These are phyloP conservation scores for Silvanus unidentatus DNA, from an alignment of 2,888 invertebrate species.

Conservation along the genomic window DNA sequence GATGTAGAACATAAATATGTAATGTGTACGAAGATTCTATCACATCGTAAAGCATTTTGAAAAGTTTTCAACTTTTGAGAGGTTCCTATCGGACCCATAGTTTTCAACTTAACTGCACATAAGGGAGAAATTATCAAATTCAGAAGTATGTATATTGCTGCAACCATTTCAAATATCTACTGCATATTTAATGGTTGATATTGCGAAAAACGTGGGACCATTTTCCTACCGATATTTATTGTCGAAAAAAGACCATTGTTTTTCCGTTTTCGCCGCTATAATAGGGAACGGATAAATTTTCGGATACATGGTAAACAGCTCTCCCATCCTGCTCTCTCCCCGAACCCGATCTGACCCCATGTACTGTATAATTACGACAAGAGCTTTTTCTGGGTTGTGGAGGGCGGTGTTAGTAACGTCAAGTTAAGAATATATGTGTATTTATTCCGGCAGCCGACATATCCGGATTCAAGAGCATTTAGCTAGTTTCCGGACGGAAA, in stretches of 20 bases:
- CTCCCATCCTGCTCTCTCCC: no score
- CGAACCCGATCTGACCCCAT: no score
- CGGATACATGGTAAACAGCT: no score
- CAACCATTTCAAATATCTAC: conserved; percentile 24
- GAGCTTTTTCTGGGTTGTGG: conserved; percentile 3
- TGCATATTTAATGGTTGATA: conserved; percentile 27
- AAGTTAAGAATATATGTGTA: conserved; percentile 36
- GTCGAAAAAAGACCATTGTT: background rate
- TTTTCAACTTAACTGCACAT: conserved; percentile 25
- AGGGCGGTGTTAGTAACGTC: conserved; percentile 10
- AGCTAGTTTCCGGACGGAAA: conserved; percentile 42
- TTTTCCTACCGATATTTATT: conserved; percentile 1
- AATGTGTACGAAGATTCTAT: conserved; percentile 27
- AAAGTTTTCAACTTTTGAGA: conserved; percentile 24
- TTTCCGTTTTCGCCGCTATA: no score
- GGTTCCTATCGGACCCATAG: conserved; percentile 25
- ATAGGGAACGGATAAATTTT: no score
- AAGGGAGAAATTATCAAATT: conserved; percentile 25
- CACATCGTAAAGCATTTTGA: conserved; percentile 30
- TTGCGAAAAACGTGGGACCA: conserved; percentile 9
- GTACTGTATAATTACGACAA: no score
- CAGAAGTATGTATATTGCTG: conserved; percentile 25
- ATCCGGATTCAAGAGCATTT: conserved; percentile 43
- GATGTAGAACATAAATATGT: conserved; percentile 17
- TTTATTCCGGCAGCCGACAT: conserved; percentile 41